phyloP scores from a whole-genome alignment of 1,140 invertebrate species.

The Proctacanthus coquilletti region DNA sequence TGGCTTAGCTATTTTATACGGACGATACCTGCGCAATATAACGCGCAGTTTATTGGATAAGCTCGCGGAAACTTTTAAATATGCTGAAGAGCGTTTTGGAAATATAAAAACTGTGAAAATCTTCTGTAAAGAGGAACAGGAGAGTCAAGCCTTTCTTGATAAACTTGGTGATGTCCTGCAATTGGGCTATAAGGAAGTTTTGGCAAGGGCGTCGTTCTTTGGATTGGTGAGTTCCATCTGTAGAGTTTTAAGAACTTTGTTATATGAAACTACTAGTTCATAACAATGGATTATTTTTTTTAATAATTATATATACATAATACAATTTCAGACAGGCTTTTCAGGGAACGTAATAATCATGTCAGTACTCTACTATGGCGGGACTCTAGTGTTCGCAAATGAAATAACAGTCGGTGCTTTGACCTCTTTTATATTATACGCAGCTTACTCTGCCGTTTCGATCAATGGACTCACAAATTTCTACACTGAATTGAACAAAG shows the following conservation, averaged over 20 bases:
- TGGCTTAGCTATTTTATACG: slow-evolving; percentile 73
- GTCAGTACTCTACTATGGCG: slow-evolving; percentile 86
- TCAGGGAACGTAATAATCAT: slow-evolving; percentile 85
- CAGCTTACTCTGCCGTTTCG: slow-evolving; percentile 82
- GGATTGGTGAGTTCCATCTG: slow-evolving; percentile 51
- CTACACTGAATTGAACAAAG: slow-evolving; percentile 87
- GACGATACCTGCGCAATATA: slow-evolving; percentile 71
- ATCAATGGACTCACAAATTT: slow-evolving; percentile 75
- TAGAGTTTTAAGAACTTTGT: slow-evolving; percentile 5
- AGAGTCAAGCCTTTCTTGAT: slow-evolving; percentile 50
- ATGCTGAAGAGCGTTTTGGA: slow-evolving; percentile 82
- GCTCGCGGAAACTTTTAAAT: slow-evolving; percentile 65
- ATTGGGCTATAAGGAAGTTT: slow-evolving; percentile 74
- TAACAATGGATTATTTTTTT: neutral
- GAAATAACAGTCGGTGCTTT: slow-evolving; percentile 76
- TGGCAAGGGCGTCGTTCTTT: slow-evolving; percentile 79
- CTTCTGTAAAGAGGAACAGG: slow-evolving; percentile 73
- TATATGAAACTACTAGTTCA: slow-evolving; percentile 6
- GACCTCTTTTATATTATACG: slow-evolving; percentile 83
- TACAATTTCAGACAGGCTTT: slow-evolving; percentile 60
- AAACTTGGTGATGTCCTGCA: slow-evolving; percentile 60
- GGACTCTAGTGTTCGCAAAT: slow-evolving; percentile 67
- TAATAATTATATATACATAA: no score
- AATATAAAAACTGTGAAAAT: slow-evolving; percentile 90
- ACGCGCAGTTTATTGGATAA: slow-evolving; percentile 71